A percentile compares a stretch with the other conserved stretches of the same genome.
Evolutionary conservation across 92 coral and sea anemone species (phyloP).

Genomic region (Heliopora coerulea): DNA sequence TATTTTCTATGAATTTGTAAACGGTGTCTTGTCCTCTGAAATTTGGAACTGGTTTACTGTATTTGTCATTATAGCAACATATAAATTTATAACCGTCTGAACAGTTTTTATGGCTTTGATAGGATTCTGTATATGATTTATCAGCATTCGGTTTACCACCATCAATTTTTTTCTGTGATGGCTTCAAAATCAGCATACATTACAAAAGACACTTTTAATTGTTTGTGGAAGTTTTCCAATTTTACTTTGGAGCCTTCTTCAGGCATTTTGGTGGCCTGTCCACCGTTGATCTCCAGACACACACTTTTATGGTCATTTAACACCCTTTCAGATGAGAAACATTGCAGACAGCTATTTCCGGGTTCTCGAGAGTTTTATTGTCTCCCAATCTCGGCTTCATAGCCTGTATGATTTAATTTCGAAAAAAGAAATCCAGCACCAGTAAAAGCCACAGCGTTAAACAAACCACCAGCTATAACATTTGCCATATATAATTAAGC

Average conservation of each 20-base stretch:
- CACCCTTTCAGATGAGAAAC: neutral
- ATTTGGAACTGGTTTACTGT: too few species aligned
- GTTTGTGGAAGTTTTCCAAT: neutral
- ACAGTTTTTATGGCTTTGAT: slow-evolving; percentile 7
- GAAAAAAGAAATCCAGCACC: too few species aligned
- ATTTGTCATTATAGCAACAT: slow-evolving; percentile 15
- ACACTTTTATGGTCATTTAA: neutral
- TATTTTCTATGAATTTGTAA: too few species aligned
- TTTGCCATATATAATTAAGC: too few species aligned
- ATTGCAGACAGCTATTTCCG: neutral
- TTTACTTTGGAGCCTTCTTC: neutral
- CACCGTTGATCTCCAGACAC: neutral
- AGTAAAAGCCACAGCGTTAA: too few species aligned
- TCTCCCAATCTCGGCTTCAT: too few species aligned
- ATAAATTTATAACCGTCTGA: neutral
- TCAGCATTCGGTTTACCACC: neutral
- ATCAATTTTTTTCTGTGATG: neutral
- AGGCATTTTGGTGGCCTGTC: neutral
- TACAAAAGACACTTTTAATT: neutral
- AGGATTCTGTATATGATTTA: neutral
- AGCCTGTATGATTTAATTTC: too few species aligned
- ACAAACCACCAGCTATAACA: too few species aligned
- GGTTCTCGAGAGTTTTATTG: too few species aligned
- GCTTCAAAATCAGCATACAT: slow-evolving; percentile 27
- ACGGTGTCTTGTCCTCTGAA: too few species aligned